phyloP scores from a whole-genome alignment of 2,888 invertebrate genomes.

The Nemapogon koenigi region DNA sequence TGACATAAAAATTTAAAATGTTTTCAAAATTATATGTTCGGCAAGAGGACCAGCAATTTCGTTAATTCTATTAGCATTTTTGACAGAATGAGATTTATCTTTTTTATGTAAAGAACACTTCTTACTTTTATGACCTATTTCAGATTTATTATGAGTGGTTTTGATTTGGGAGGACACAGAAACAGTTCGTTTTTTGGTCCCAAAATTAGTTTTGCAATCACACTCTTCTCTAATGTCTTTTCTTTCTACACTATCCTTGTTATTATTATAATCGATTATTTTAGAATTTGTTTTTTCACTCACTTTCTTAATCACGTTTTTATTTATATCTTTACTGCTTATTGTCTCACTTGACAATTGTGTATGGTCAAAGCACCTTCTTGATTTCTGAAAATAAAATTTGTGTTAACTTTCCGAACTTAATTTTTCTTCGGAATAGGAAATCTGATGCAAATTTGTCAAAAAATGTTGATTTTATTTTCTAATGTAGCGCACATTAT shows the following conservation, averaged over 20 bases:
- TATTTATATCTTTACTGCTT: constrained; percentile 13
- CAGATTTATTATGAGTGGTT: constrained; percentile 52
- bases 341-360: constrained; percentile 33
- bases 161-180: constrained; percentile 49
- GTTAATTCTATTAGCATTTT: constrained; percentile 32
- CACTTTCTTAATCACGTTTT: constrained; percentile 19
- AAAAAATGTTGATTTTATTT: too few species aligned
- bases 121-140: constrained; percentile 44
- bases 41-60: constrained; percentile 36
- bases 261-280: constrained; percentile 18
- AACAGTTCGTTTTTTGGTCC: constrained; percentile 41
- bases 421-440: too few species aligned
- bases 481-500: too few species aligned
- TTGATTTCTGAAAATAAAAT: constrained; percentile 38
- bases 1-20: constrained; percentile 27
- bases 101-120: constrained; percentile 44
- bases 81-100: constrained; percentile 28
- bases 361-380: constrained; percentile 47
- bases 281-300: constrained; percentile 19
- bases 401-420: neutral
- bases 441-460: too few species aligned
- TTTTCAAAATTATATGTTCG: constrained; percentile 50
- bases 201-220: constrained; percentile 29
- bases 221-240: constrained; percentile 24
- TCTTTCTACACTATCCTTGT: constrained; percentile 16